Conservation (phyloP, 2,797 vertebrate genomes). For the Clarias fuscus region DNA sequence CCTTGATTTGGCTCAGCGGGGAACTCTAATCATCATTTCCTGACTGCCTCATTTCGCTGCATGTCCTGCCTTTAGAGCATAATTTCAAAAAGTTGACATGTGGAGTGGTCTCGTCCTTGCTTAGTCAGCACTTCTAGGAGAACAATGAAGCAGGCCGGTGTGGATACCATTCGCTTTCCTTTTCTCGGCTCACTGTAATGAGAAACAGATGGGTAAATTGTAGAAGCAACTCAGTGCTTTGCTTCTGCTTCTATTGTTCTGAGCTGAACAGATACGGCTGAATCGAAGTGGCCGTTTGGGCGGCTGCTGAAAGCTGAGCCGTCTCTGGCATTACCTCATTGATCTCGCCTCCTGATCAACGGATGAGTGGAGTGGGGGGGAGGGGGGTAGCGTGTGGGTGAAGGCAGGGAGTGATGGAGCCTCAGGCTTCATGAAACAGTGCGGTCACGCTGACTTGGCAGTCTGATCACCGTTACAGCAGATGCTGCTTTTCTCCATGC, state of each 20-base stretch:
- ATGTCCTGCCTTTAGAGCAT: constrained; percentile 52
- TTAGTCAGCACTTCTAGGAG: background rate
- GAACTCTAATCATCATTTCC: constrained; percentile 33
- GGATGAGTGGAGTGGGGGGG: constrained; percentile 22
- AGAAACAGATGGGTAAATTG: background rate
- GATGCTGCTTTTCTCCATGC: constrained; percentile 63
- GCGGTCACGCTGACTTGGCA: constrained; percentile 64
- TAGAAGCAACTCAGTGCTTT: constrained; percentile 8
- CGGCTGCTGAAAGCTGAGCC: constrained; percentile 47
- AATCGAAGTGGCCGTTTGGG: constrained; percentile 43
- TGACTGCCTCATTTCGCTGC: background rate
- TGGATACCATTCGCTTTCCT: background rate
- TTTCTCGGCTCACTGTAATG: background rate
- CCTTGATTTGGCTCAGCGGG: constrained; percentile 30
- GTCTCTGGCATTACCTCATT: constrained; percentile 66
- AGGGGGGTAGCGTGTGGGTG: background rate
- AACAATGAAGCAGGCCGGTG: constrained; percentile 9
- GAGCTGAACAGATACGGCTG: constrained; percentile 32
- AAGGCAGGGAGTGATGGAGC: constrained; percentile 21
- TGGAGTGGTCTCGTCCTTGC: constrained; percentile 1
- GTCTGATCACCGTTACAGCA: constrained; percentile 62
- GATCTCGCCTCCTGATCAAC: constrained; percentile 51
- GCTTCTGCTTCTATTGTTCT: constrained; percentile 9
- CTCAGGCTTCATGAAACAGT: constrained; percentile 35
- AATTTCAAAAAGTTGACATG: constrained; percentile 21